These are phyloP conservation scores for Neodon shergylaensis DNA, from an alignment of 2,113 vertebrate species.

Conservation along the genomic window DNA sequence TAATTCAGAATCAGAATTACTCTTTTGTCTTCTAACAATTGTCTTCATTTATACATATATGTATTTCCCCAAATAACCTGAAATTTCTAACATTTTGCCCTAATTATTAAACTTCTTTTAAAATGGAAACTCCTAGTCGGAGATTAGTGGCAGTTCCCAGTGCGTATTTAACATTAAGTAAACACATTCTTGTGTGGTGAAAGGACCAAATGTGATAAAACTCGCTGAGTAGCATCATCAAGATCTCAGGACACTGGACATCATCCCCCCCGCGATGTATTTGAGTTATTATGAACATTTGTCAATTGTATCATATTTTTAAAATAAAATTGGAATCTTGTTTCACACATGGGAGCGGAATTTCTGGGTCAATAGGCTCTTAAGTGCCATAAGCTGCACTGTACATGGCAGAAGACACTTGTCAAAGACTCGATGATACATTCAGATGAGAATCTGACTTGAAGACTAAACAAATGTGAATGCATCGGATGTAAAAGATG, in stretches of 20 bases:
- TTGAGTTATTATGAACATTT: constrained; percentile 80
- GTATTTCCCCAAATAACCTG: background rate
- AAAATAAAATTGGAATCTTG: constrained; percentile 78
- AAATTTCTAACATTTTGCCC: background rate
- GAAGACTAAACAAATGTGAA: constrained; percentile 72
- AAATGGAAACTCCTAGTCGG: background rate
- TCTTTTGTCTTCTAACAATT: background rate
- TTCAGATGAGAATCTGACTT: constrained; percentile 83
- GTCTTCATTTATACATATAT: background rate
- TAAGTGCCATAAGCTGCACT: constrained; percentile 70
- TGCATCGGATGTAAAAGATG: constrained; percentile 62
- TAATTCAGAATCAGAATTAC: background rate
- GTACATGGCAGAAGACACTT: constrained; percentile 81
- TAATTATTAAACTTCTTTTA: background rate
- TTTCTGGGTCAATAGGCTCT: constrained; percentile 73
- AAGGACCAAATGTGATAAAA: background rate
- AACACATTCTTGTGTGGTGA: background rate
- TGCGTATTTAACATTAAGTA: background rate
- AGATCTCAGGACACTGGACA: constrained; percentile 55
- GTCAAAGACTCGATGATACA: constrained; percentile 81
- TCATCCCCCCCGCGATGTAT: constrained; percentile 47
- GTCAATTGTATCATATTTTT: constrained; percentile 77
- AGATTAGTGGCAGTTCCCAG: background rate
- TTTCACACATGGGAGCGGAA: constrained; percentile 72
- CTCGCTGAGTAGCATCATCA: background rate